Base-by-base conservation (phyloP, 1,140 invertebrate genomes). In the Drosophila punjabiensis region DNA sequence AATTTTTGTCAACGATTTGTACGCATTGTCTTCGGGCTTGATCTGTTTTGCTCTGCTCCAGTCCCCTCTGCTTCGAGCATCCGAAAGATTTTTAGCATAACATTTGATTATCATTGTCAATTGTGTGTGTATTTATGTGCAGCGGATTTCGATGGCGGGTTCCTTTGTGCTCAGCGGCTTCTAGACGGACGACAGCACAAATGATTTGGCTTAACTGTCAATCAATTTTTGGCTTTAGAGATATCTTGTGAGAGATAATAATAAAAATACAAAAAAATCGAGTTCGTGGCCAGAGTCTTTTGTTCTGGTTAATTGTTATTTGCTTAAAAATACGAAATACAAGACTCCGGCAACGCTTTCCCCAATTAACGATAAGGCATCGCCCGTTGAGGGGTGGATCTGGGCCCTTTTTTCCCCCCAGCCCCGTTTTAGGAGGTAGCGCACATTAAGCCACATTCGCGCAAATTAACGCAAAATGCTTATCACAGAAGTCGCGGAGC, bases 1-100 rank as follows among this genome's bases (percentile, higher is more conserved):
- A 85, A 86, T 92, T 92, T 92, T 91, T 92, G 89, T 91, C 85
- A 92, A 86, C 89, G 89, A 92, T 92, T 92, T 92, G 88, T 91
- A 92, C 89, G 89, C 89, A 92, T 92, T 91, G 83, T 91, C 82
- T 85, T 69, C 1, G 33, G 66, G 50, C 53, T 35, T 56, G 35
- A 65, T 65, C 64, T 67, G 64, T 50, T 45, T 32, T 35, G 14
- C 30, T 35, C 59, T 28, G 53, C 58, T 41, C 50, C n/a, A 37
- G 18, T 32, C 55, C 41, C 64, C 14, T 13, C 47, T n/a, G 10
- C 16, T 28, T 33, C 50, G 37, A 53, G 74, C 74, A 75, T 63
- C 53, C 52, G 55, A 64, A 32, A 86, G 83, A 86, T 89, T 89
- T 85, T 89, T 89, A 89, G 86, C 85, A 89, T 89, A 89, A 79